A percentile compares a stretch with the other conserved stretches of the same genome.
These are phyloP conservation scores for Passer montanus DNA, from an alignment of 2,113 vertebrate genomes.

Conservation along the genomic window DNA sequence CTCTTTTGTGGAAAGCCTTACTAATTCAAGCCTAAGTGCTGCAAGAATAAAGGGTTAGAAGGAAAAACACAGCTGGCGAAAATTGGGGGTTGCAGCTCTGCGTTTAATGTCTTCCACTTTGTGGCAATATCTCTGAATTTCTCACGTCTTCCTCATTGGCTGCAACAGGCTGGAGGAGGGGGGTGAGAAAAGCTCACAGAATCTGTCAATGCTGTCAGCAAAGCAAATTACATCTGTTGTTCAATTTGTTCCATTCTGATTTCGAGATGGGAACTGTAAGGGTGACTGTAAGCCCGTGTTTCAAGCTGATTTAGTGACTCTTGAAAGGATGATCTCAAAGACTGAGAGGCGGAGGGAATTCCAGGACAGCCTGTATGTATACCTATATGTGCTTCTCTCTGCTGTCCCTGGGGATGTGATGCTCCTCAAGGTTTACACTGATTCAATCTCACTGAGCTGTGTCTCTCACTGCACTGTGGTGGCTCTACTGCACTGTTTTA, in stretches of 20 bases:
- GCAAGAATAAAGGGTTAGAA: slow-evolving; percentile 60
- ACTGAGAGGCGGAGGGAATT: neutral
- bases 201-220: slow-evolving; percentile 44
- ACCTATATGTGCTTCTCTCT: neutral
- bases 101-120: slow-evolving; percentile 26
- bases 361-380: neutral
- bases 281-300: neutral
- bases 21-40: slow-evolving; percentile 59
- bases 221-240: slow-evolving; percentile 57
- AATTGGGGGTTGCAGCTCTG: slow-evolving; percentile 67
- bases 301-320: neutral
- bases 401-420: neutral
- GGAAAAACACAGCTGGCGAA: slow-evolving; percentile 76
- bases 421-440: neutral
- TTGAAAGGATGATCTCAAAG: neutral
- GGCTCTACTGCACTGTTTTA: neutral
- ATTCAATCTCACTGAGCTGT: neutral
- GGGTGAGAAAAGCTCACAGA: slow-evolving; percentile 55
- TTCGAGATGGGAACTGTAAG: neutral
- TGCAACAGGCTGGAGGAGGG: slow-evolving; percentile 22
- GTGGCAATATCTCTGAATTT: slow-evolving; percentile 58
- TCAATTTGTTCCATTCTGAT: neutral
- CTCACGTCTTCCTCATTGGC: slow-evolving; percentile 63
- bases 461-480: neutral
- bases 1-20: slow-evolving; percentile 59